A percentile compares a stretch with the other conserved stretches of the same genome.
Conservation (phyloP, 2,113 vertebrate genomes). For the Chlorocebus sabaeus region DNA sequence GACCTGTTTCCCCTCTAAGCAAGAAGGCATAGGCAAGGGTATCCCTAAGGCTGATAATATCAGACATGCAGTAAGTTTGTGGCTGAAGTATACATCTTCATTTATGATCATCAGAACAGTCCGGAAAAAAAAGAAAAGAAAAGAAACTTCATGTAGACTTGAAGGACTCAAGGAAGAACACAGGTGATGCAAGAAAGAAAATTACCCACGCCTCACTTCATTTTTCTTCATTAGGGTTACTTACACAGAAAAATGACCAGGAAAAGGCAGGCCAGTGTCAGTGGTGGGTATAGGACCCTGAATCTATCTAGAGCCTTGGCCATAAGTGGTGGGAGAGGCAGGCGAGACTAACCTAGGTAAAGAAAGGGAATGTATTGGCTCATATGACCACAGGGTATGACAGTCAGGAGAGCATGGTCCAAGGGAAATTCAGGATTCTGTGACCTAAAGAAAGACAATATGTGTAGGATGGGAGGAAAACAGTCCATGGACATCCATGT, state of each 20-base stretch:
- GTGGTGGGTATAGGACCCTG: fast-evolving
- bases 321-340: background rate
- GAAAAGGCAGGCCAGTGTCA: background rate
- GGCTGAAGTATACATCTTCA: background rate
- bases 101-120: background rate
- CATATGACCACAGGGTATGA: no score
- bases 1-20: background rate
- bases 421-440: background rate
- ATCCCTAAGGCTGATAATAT: no score
- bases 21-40: background rate
- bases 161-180: background rate
- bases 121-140: background rate
- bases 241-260: background rate
- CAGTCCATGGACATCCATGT: no score
- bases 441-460: background rate
- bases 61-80: no score
- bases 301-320: background rate
- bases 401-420: background rate
- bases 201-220: fast-evolving
- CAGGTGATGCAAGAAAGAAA: background rate
- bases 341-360: background rate
- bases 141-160: background rate
- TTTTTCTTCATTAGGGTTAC: background rate
- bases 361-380: background rate
- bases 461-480: background rate